Evolutionary conservation across 2,797 vertebrate species (phyloP), one percentile per base, ranked within the genome.

Genomic region (Ctenopoma kingsleyae): DNA sequence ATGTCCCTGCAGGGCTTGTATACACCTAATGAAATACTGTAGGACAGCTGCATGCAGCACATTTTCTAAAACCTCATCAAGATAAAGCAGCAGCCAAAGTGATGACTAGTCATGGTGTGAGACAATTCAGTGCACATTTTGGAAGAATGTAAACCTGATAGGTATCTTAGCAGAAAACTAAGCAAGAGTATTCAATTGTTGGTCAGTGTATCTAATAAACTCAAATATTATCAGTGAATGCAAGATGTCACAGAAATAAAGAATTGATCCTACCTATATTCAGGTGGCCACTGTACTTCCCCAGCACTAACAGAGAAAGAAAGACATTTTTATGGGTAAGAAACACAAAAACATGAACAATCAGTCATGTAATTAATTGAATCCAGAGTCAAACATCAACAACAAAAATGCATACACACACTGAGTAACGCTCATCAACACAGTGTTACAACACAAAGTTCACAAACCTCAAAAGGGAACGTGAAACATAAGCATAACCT

Each of bases 221-320:
- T n/a, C 4, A 27, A 59, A 66, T 10, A 38, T 19, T 4, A 44
- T 43, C 17, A 44, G 10, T 11, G 51, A 62, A 35, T 15, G 51
- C 13, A 73, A 48, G 16, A 48, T 7, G 19, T 8, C 0, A 43
- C 0, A 49, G 1, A 60, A 55, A 55, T 27, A 11, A 52, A 30
- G 3, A 66, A 17, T 63, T 32, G 1, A 4, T 62, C 87, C 20
- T 92, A 95, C 94, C 92, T 53, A 94, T 94, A 32, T 95, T 93
- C 57, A 94, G 91, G 8, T 94, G 93, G 15, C 17, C 71, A 5
- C 94, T 94, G 91, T 95, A 95, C 60, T 95, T 95, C 62, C 92
- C 92, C 53, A 95, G 72, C 87, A 95, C 94, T 95, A 67, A 8
- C 89, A 32, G 73, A 77, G n/a, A 82, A 67, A 46, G 16, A 81